Conservation (phyloP, 2,888 invertebrate species). For the Ernsta delagoae region DNA sequence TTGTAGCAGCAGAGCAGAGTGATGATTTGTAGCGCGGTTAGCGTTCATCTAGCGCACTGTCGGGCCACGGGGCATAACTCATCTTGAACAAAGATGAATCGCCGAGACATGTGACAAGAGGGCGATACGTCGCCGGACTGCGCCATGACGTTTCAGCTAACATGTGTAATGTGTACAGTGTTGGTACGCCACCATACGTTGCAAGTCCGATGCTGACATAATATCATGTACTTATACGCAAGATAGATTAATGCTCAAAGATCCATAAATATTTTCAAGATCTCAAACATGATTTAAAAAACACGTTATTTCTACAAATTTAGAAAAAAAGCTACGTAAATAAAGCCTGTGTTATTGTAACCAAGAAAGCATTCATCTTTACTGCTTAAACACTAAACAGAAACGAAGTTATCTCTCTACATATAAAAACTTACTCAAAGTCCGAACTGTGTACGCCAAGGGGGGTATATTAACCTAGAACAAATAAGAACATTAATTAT, state of each 20-base stretch:
- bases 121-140: constrained; percentile 54
- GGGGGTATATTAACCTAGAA: constrained; percentile 28
- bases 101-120: constrained; percentile 44
- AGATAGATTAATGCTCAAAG: no score
- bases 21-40: constrained; percentile 77
- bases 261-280: constrained; percentile 46
- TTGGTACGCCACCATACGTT: no score
- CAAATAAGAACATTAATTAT: constrained; percentile 43
- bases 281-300: no score
- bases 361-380: no score
- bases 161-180: constrained; percentile 37
- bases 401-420: no score
- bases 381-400: no score
- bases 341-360: no score
- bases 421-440: constrained; percentile 29
- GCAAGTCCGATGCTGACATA: no score
- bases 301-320: no score
- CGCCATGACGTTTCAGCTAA: constrained; percentile 41
- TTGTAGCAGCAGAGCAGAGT: no score
- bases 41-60: constrained; percentile 67
- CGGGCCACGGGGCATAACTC: constrained; percentile 62
- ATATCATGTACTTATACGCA: no score
- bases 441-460: constrained; percentile 24
- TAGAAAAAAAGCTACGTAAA: no score
- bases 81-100: constrained; percentile 63